These are phyloP conservation scores for Sebastes kiyomatsui DNA, from an alignment of 2,797 vertebrate genomes.

Conservation along the genomic window DNA sequence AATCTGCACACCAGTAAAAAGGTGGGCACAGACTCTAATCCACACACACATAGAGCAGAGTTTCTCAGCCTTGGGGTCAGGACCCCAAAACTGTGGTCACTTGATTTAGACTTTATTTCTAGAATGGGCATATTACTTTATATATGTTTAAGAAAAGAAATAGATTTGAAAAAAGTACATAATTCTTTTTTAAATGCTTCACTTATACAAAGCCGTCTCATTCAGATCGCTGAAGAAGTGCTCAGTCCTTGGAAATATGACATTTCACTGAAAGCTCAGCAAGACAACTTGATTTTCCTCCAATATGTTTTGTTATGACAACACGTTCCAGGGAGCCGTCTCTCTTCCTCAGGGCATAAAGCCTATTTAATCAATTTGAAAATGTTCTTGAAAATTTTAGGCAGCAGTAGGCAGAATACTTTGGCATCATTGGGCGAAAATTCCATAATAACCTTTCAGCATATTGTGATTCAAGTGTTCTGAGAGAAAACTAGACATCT, in stretches of 20 bases:
- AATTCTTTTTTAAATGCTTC: background rate
- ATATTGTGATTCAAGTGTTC: too few species aligned
- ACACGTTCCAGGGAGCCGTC: background rate
- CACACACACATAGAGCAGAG: background rate
- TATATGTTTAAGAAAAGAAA: background rate
- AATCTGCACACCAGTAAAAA: constrained; percentile 5
- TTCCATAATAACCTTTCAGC: too few species aligned
- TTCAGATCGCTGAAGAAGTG: background rate
- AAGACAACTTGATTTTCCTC: background rate
- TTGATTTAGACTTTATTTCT: background rate
- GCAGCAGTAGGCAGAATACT: too few species aligned
- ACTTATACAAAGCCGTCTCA: background rate
- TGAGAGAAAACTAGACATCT: too few species aligned
- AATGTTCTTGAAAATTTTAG: background rate
- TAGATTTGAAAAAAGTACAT: background rate
- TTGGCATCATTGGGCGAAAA: too few species aligned
- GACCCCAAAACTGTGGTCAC: background rate
- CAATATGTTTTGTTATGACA: background rate
- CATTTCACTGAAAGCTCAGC: background rate
- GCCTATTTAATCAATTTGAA: constrained; percentile 12
- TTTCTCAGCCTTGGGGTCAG: background rate
- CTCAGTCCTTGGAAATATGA: background rate
- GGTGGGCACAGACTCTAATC: background rate
- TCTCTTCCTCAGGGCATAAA: background rate
- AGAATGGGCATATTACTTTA: background rate